Conservation (phyloP, 1,140 invertebrate genomes). For the Tribolium castaneum region DNA sequence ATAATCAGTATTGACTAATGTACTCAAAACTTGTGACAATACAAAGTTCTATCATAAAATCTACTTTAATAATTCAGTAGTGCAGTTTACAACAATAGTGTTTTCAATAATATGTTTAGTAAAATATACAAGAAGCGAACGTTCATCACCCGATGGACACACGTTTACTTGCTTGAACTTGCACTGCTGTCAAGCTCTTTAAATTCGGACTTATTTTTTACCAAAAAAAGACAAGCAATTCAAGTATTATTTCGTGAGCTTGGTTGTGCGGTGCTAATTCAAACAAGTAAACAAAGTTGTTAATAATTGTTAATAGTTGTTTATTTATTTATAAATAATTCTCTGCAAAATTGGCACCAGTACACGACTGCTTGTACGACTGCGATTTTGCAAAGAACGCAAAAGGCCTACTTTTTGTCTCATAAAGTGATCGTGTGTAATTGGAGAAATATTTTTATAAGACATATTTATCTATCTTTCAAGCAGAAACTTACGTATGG, state of each 20-base stretch:
- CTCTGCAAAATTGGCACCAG: constrained; percentile 1
- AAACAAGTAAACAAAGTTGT: constrained; percentile 41
- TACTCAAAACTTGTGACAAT: constrained; percentile 63
- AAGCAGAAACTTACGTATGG: background rate
- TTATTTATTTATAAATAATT: constrained; percentile 20
- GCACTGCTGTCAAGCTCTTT: no score
- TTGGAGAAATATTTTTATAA: constrained; percentile 57
- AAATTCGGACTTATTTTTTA: no score
- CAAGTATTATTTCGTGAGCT: background rate
- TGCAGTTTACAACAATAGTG: constrained; percentile 4
- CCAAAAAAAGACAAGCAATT: no score
- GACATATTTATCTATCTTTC: constrained; percentile 4
- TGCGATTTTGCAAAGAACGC: constrained; percentile 42
- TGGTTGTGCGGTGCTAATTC: background rate
- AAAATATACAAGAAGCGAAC: constrained; percentile 10
- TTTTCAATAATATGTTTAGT: constrained; percentile 22
- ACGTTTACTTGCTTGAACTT: background rate
- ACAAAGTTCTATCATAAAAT: constrained; percentile 55
- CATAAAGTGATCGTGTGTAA: constrained; percentile 52
- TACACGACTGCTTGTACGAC: constrained; percentile 24
- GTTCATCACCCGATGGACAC: background rate
- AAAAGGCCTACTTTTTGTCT: constrained; percentile 57
- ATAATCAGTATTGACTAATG: constrained; percentile 49
- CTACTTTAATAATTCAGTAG: constrained; percentile 40
- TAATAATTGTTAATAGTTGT: constrained; percentile 45